A percentile compares a stretch with the other conserved stretches of the same genome.
Conservation (phyloP, 2,888 invertebrate genomes). For the Drosophila tripunctata region DNA sequence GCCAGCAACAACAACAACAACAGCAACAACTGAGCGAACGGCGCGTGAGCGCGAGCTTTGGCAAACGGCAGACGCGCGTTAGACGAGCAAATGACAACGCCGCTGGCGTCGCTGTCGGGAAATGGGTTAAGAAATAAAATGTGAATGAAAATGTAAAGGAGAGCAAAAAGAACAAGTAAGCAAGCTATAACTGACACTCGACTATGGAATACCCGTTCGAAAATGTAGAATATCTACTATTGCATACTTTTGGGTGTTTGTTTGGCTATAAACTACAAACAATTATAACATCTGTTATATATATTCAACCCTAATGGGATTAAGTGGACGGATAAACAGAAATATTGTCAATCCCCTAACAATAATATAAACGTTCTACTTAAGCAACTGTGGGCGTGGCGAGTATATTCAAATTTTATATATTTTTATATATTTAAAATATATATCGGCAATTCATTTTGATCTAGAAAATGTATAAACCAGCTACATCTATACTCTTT, state of each 20-base stretch:
- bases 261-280: neutral
- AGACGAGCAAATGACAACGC: conserved; percentile 57
- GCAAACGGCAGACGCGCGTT: conserved; percentile 57
- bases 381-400: too few relatives aligned
- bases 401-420: too few relatives aligned
- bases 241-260: neutral
- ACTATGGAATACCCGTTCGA: neutral
- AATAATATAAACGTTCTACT: too few relatives aligned
- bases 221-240: neutral
- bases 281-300: neutral
- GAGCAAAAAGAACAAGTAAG: neutral
- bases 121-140: conserved; percentile 67
- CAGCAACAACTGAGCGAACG: conserved; percentile 30
- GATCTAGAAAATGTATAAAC: too few relatives aligned
- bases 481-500: neutral
- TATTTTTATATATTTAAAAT: too few relatives aligned
- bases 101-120: conserved; percentile 46
- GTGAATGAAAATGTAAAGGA: conserved; percentile 14
- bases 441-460: too few relatives aligned
- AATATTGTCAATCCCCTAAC: too few relatives aligned
- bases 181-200: too few relatives aligned
- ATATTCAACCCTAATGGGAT: neutral
- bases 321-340: too few relatives aligned
- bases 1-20: conserved; percentile 2
- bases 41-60: conserved; percentile 77